Evolutionary conservation across 2,888 invertebrate genomes (phyloP).

Genomic region (Arrhopalites spinosus): DNA sequence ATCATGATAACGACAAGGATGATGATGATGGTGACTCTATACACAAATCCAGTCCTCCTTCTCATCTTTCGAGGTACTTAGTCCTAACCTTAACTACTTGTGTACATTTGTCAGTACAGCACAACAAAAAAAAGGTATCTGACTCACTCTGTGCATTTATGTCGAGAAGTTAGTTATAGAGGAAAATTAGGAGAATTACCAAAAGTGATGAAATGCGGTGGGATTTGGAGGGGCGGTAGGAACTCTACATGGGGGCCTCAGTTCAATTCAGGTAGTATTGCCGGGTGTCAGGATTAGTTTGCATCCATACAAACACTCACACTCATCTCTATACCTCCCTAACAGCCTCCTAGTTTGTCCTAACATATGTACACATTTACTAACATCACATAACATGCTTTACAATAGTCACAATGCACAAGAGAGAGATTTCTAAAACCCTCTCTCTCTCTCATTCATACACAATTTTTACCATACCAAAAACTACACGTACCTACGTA

Average conservation of each 20-base stretch:
- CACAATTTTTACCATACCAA: background rate
- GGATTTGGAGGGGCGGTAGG: conserved; percentile 40
- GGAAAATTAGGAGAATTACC: conserved; percentile 51
- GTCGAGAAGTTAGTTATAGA: conserved; percentile 35
- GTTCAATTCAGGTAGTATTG: conserved; percentile 50
- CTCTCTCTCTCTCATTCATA: too few relatives aligned
- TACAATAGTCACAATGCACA: conserved; percentile 11
- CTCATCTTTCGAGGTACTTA: background rate
- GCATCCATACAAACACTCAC: conserved; percentile 19
- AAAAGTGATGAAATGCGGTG: conserved; percentile 50
- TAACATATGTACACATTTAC: conserved; percentile 12
- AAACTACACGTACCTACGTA: background rate
- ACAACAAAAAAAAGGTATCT: background rate
- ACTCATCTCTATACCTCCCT: background rate
- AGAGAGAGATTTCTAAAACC: background rate
- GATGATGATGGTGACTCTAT: background rate
- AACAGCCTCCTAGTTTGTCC: conserved; percentile 8
- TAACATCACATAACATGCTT: conserved; percentile 23
- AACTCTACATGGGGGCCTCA: conserved; percentile 46
- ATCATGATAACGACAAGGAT: conserved; percentile 33
- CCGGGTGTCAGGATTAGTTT: conserved; percentile 47
- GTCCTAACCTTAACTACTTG: background rate
- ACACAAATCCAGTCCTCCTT: background rate
- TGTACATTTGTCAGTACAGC: background rate
- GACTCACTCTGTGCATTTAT: conserved; percentile 6